Percentiles rank a stretch among this genome's conserved stretches.
phyloP scores from a whole-genome alignment of 2,113 vertebrate genomes.

The Sclerurus mexicanus region DNA sequence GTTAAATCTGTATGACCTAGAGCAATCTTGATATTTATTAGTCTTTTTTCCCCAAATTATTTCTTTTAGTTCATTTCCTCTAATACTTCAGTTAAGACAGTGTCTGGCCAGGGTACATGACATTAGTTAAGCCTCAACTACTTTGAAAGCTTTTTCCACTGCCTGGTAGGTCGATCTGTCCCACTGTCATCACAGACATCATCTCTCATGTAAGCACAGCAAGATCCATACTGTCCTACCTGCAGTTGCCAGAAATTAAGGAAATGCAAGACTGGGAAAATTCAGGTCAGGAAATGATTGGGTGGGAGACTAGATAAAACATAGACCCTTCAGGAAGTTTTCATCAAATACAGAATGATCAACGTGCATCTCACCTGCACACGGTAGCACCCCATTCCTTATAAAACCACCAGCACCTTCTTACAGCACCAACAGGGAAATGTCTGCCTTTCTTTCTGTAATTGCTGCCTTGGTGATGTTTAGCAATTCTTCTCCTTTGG shows the following conservation, averaged over 20 bases:
- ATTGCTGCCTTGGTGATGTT: conserved; percentile 11
- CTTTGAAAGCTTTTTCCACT: not conserved
- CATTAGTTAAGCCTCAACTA: not conserved
- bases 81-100: not conserved
- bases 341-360: not conserved
- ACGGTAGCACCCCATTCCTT: rapidly evolving
- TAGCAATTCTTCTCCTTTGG: not conserved
- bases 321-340: not conserved
- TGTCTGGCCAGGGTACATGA: not conserved
- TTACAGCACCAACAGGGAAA: not conserved
- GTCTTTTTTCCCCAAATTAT: not conserved
- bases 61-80: not conserved
- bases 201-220: not conserved
- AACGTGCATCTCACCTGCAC: not conserved
- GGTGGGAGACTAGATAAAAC: not conserved
- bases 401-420: not conserved
- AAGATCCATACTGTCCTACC: not conserved
- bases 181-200: not conserved
- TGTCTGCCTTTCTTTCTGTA: not conserved
- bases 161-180: not conserved
- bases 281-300: not conserved
- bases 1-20: not conserved
- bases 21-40: not conserved
- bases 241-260: not conserved
- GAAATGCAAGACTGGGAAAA: not conserved